Conservation (phyloP, 1,140 invertebrate genomes). For the Drosophila pseudoananassae region DNA sequence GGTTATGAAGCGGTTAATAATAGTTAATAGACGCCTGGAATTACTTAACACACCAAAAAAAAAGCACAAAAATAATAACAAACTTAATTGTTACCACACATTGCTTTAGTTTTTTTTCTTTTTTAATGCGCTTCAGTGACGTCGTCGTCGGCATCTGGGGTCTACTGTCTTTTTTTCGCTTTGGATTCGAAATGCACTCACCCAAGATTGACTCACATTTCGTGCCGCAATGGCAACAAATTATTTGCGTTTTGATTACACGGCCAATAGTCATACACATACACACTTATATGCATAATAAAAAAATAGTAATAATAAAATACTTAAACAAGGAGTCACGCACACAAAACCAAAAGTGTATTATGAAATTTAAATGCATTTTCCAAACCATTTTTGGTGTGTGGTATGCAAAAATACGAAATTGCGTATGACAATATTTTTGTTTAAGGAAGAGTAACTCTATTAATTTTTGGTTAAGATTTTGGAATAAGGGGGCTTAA, state of each 20-base stretch:
- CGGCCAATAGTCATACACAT: constrained; percentile 13
- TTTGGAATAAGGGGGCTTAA: background rate
- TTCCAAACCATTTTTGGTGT: constrained; percentile 2
- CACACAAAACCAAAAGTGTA: constrained; percentile 9
- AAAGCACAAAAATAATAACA: background rate
- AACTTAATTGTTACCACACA: constrained; percentile 73
- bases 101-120: background rate
- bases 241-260: constrained; percentile 68
- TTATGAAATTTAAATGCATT: constrained; percentile 52
- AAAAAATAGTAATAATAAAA: background rate
- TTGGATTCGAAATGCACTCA: constrained; percentile 54
- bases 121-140: constrained; percentile 68
- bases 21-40: constrained; percentile 60
- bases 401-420: constrained; percentile 25
- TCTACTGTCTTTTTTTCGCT: background rate
- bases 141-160: constrained; percentile 20
- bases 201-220: constrained; percentile 58
- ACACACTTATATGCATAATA: background rate
- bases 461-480: background rate
- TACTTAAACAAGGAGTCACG: constrained; percentile 4
- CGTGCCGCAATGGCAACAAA: constrained; percentile 70
- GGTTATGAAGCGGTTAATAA: constrained; percentile 44
- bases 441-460: background rate
- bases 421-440: constrained; percentile 20
- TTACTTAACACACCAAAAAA: constrained; percentile 60